These are phyloP conservation scores for Paguma larvata DNA, from an alignment of 2,797 vertebrate genomes.

Conservation along the genomic window DNA sequence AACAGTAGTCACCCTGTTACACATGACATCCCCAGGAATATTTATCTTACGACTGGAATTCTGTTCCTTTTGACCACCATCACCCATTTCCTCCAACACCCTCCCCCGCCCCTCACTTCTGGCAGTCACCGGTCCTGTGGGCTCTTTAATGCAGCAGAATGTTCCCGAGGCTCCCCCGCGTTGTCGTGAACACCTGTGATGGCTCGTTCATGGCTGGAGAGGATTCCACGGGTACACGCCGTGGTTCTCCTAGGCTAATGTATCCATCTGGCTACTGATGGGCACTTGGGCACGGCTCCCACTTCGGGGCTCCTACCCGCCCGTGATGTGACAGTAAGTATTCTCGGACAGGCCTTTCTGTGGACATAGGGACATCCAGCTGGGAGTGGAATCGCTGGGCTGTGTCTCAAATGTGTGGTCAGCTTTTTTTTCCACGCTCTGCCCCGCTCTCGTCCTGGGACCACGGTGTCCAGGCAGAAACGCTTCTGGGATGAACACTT, in stretches of 20 bases:
- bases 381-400: background rate
- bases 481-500: background rate
- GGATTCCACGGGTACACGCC: accelerated
- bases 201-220: accelerated
- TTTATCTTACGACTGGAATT: background rate
- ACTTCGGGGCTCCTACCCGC: background rate
- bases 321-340: accelerated
- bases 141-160: background rate
- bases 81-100: no score
- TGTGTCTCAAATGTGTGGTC: background rate
- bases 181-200: no score
- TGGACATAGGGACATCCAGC: background rate
- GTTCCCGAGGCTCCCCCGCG: background rate
- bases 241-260: background rate
- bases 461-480: background rate
- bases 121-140: background rate
- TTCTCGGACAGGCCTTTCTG: background rate
- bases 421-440: background rate
- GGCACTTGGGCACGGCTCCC: background rate
- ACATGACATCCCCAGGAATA: background rate
- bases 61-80: background rate
- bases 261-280: background rate
- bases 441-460: background rate
- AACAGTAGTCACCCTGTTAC: background rate
- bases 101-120: background rate